Conservation (phyloP, 2,797 vertebrate genomes). For the Brachyalestes nurse region DNA sequence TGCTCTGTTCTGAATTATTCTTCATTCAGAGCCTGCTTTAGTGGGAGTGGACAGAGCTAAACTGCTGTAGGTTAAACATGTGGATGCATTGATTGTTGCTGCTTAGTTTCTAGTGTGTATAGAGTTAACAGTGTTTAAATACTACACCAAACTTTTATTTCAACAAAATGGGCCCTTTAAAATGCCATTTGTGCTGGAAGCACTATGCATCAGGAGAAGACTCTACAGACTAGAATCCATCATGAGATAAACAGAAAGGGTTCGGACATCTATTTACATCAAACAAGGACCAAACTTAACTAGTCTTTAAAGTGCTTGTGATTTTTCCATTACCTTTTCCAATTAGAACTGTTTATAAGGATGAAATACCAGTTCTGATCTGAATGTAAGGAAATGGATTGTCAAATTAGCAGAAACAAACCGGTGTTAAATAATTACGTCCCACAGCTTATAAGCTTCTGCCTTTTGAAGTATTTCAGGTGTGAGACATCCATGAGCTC, state of each 20-base stretch:
- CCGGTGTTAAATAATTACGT: not conserved
- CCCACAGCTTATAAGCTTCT: too few species aligned
- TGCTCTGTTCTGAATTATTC: too few species aligned
- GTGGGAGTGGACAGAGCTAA: too few species aligned
- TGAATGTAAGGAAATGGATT: not conserved
- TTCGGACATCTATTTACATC: not conserved
- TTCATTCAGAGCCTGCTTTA: too few species aligned
- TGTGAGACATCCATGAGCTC: not conserved
- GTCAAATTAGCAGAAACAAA: not conserved
- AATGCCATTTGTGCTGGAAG: not conserved
- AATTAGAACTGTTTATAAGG: not conserved
- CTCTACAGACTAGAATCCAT: not conserved
- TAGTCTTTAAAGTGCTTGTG: too few species aligned
- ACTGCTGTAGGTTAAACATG: too few species aligned
- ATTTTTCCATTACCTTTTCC: not conserved
- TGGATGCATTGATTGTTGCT: too few species aligned
- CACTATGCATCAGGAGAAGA: not conserved
- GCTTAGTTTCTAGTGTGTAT: too few species aligned
- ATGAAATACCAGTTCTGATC: not conserved
- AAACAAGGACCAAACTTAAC: not conserved
- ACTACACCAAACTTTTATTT: too few species aligned
- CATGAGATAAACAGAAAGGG: not conserved
- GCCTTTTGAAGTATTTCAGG: slow-evolving; percentile 4
- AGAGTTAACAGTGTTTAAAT: too few species aligned
- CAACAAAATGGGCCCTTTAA: not conserved